These are phyloP conservation scores for Periophthalmodon schlosseri DNA, from an alignment of 2,113 vertebrate species.

Conservation along the genomic window DNA sequence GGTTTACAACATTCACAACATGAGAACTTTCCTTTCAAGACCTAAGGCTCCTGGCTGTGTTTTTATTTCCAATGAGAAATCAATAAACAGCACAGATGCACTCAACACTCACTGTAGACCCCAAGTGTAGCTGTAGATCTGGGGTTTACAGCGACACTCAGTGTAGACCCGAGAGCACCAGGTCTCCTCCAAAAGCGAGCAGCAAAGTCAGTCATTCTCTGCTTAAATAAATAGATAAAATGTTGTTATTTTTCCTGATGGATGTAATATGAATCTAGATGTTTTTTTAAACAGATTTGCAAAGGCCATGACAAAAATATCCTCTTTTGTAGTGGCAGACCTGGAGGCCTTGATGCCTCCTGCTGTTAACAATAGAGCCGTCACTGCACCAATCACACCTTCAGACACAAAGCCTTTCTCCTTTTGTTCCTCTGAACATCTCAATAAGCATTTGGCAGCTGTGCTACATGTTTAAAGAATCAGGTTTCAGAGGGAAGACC, in stretches of 20 bases:
- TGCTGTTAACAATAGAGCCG: constrained; percentile 20
- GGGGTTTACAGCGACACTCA: too few species aligned
- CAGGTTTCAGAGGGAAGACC: background rate
- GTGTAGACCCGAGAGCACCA: background rate
- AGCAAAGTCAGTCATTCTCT: constrained; percentile 23
- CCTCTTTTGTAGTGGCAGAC: constrained; percentile 15
- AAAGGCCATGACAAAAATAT: constrained; percentile 20
- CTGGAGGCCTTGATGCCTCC: constrained; percentile 15
- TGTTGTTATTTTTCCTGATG: background rate
- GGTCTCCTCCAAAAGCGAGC: constrained; percentile 9
- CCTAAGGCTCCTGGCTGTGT: background rate
- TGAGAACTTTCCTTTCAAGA: background rate
- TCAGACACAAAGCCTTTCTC: constrained; percentile 13
- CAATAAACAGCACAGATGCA: background rate
- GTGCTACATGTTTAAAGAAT: background rate
- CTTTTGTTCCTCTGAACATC: constrained; percentile 19
- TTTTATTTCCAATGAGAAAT: background rate
- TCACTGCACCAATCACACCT: constrained; percentile 16
- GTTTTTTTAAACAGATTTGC: background rate
- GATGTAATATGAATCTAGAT: constrained; percentile 3
- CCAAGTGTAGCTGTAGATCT: too few species aligned
- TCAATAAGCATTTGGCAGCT: constrained; percentile 9
- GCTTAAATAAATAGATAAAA: constrained; percentile 17
- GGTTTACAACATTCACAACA: background rate
- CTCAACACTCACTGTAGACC: background rate